Evolutionary conservation across 2,797 vertebrate species (phyloP), one percentile per base, ranked within the genome.

Genomic region (Scyliorhinus canicula): DNA sequence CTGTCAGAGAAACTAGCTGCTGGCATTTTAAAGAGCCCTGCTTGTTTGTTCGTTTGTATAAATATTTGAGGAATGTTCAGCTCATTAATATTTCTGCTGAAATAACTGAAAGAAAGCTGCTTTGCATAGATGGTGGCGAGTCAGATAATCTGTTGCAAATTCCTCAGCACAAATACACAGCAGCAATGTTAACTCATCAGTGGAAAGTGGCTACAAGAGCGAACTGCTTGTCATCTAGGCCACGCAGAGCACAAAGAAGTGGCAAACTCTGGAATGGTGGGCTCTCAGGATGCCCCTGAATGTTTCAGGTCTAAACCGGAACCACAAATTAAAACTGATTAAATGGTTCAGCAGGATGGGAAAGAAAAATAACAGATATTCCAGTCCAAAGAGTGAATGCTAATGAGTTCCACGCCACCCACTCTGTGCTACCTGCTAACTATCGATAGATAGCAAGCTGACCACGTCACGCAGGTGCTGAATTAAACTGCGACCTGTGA

Each of bases 11-110:
- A 94, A 35, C 52, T 74, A 74, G 67, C 93, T 71, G 44, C n/a
- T 94, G 93, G 55, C 93, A 47, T 74, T 94, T n/a, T 52, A 55
- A 94, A 94, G 44, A 74, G 69, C 93, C 28, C 31, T 52, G 93
- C 26, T 94, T 94, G 93, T 94, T 94, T 94, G 69, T 94, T 74
- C 67, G 55, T 94, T 94, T 94, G 93, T 69, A 71, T 52, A 94
- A 94, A 71, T 94, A 94, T 94, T 47, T n/a, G 69, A 31, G 93
- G 93, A 94, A 94, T 94, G 91, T 31, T 31, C 91, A 67, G 63
- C 65, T 93, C 91, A 93, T 93, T 93, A 93, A 69, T 50, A 67
- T 55, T 93, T 47, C 93, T 93, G 91, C 40, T 94, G 93, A 52
- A 94, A 94, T 94, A 94, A 71, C 93, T 94, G 47, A 94, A 71